phyloP scores from a whole-genome alignment of 2,797 vertebrate species.

The Falco biarmicus region DNA sequence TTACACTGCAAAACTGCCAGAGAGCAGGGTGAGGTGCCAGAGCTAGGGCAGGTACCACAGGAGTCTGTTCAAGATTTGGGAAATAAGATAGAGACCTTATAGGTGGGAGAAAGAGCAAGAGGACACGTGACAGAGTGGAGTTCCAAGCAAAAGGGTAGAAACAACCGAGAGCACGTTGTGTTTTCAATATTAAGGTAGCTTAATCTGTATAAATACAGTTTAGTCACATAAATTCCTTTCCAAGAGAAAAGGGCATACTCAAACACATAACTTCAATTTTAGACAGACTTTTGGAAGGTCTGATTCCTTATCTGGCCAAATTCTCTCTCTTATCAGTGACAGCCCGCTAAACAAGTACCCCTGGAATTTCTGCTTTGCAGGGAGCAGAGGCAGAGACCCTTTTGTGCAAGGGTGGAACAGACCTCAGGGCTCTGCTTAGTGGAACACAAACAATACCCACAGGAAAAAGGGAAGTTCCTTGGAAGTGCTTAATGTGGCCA shows the following conservation, averaged over 20 bases:
- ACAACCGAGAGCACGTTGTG: not conserved
- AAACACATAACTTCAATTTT: not conserved
- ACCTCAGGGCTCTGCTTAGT: accelerated
- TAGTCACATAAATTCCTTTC: not conserved
- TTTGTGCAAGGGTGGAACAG: not conserved
- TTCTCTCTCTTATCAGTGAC: not conserved
- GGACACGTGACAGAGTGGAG: not conserved
- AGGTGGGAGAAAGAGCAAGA: not conserved
- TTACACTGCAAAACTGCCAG: not conserved
- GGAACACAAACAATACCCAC: not conserved
- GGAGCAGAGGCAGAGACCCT: accelerated
- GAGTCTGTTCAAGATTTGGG: not conserved
- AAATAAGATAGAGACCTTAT: not conserved
- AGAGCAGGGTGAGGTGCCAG: not conserved
- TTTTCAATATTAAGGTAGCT: not conserved
- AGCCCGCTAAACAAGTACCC: not conserved
- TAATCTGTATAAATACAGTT: not conserved
- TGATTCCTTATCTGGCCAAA: not conserved
- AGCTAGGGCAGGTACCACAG: not conserved
- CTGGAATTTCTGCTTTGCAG: not conserved
- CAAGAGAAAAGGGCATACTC: not conserved
- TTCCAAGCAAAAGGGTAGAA: not conserved
- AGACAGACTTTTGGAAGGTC: not conserved
- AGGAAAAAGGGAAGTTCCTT: not conserved
- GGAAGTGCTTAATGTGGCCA: not conserved